Conservation (phyloP, 92 coral and sea anemone species). For the Siderastrea siderea region DNA sequence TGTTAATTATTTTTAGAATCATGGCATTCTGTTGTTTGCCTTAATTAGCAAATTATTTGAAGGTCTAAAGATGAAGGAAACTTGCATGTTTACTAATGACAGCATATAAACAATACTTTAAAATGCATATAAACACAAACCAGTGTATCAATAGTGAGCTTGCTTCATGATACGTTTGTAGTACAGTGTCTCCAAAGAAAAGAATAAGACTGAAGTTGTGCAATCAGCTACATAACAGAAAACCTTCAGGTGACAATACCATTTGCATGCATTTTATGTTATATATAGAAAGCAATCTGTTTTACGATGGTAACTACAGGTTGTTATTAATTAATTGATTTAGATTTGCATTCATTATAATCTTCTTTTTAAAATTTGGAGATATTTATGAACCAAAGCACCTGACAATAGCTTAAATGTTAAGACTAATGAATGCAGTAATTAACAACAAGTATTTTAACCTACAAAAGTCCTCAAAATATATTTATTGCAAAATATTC, state of each 20-base stretch:
- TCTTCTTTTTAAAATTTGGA: neutral
- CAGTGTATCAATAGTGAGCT: neutral
- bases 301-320: neutral
- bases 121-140: neutral
- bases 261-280: neutral
- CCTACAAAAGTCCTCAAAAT: neutral
- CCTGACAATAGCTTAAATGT: neutral
- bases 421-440: neutral
- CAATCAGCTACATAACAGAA: neutral
- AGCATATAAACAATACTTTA: too few species aligned
- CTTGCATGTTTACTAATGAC: too few species aligned
- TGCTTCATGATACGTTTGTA: neutral
- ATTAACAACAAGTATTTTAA: neutral
- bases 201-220: neutral
- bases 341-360: constrained; percentile 10
- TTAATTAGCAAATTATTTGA: too few species aligned
- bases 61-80: too few species aligned
- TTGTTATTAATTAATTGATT: constrained; percentile 4
- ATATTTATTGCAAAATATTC: neutral
- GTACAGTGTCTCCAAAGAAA: neutral
- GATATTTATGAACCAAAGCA: neutral
- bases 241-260: neutral
- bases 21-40: too few species aligned
- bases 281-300: neutral
- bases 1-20: too few species aligned